Base-by-base conservation (phyloP, 2,797 vertebrate species). In the Galago senegalensis region DNA sequence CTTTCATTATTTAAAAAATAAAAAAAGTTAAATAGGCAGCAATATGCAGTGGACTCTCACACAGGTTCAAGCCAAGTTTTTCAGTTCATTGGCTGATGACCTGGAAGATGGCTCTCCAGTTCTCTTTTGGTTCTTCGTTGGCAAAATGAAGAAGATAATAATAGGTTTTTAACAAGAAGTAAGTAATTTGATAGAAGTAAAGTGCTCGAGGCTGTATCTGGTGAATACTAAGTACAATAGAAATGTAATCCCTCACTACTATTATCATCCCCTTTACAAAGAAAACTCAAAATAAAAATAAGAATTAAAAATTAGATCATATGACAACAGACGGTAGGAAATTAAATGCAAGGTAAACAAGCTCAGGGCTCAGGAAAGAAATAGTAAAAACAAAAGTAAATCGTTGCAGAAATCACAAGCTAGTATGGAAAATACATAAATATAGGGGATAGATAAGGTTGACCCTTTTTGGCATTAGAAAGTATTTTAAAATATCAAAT, bases 401-500 rank as follows among this genome's bases (percentile, higher is more conserved):
- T 73, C 27, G 58, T 67, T 53, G 10, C 21, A 81, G 72, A 40
- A 70, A n/a, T 56, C 21, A 34, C 31, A 53, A 43, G 8, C 9
- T 21, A 43, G 1, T 27, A 46, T 29, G 20, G 63, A 18, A 91
- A 84, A 80, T 72, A 46, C 4, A 76, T 49, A 83, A 72, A 25
- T 87, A 69, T 21, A 70, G 11, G 16, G 84, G 85, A 88, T 40
- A 88, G 5, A 10, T 61, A 31, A 31, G 6, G 25, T 58, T 76
- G 37, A 93, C n/a, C 14, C 8, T 37, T 69, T 63, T 27, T 13
- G 34, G 16, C 25, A 88, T 43, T 88, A 89, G 31, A 92, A 86
- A 82, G 27, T 80, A 86, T 80, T 76, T 90, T 90, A 53, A 89
- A 83, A 70, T 70, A 83, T 56, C 25, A 88, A 91, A 82, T 82